A percentile compares a stretch with the other conserved stretches of the same genome.
Conservation (phyloP, 2,888 invertebrate genomes). For the Empis livida region DNA sequence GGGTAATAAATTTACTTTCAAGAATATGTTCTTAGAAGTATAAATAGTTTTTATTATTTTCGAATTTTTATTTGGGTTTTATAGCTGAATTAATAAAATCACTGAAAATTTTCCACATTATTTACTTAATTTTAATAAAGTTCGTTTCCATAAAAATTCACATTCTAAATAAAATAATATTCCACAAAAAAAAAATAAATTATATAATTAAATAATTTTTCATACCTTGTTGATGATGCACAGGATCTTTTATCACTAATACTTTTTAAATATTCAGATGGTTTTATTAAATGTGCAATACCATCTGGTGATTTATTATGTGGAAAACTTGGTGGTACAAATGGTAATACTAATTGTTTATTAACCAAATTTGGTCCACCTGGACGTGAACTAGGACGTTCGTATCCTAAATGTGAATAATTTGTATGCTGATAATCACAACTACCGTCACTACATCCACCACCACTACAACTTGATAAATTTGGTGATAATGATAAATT, state of each 20-base stretch:
- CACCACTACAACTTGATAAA: not conserved
- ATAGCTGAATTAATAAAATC: too few relatives aligned
- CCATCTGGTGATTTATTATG: conserved; percentile 46
- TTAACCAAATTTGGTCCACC: conserved; percentile 56
- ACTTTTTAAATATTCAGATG: conserved; percentile 80
- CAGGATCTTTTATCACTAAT: conserved; percentile 51
- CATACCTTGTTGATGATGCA: conserved; percentile 38
- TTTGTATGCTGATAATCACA: conserved; percentile 31
- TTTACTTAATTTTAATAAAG: too few relatives aligned
- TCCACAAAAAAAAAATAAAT: too few relatives aligned
- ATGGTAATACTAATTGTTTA: conserved; percentile 75
- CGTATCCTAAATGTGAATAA: conserved; percentile 20
- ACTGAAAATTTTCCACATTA: too few relatives aligned
- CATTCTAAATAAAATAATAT: too few relatives aligned
- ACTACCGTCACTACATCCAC: conserved; percentile 19
- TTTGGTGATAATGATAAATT: conserved; percentile 5
- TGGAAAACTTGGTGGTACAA: conserved; percentile 84
- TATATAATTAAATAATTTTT: too few relatives aligned
- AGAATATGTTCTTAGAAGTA: too few relatives aligned
- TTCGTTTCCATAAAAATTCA: too few relatives aligned
- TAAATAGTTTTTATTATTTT: too few relatives aligned
- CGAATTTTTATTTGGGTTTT: too few relatives aligned
- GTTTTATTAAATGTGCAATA: conserved; percentile 77
- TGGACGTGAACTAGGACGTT: conserved; percentile 20
- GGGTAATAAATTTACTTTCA: too few relatives aligned